Conservation (phyloP, 2,888 invertebrate species). For the Neoitamus cyanurus region DNA sequence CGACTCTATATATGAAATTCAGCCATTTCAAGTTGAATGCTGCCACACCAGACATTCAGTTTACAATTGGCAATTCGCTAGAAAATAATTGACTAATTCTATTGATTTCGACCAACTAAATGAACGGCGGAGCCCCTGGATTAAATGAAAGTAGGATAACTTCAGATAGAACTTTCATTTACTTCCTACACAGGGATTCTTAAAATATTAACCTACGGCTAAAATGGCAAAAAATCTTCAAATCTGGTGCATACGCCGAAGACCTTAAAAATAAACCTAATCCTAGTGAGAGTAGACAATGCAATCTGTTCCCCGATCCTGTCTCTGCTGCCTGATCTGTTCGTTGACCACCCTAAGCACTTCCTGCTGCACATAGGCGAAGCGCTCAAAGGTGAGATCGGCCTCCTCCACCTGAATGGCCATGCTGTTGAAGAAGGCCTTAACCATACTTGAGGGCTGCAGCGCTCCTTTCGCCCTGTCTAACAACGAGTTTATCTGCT, state of each 20-base stretch:
- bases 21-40: too few species aligned
- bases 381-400: conserved; percentile 19
- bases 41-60: too few species aligned
- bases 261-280: not conserved
- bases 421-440: conserved; percentile 30
- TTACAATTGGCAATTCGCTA: too few species aligned
- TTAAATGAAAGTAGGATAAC: too few species aligned
- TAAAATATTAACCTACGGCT: not conserved
- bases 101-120: too few species aligned
- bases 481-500: not conserved
- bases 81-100: too few species aligned
- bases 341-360: conserved; percentile 19
- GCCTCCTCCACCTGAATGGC: conserved; percentile 42
- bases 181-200: not conserved
- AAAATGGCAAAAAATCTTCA: not conserved
- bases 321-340: conserved; percentile 9
- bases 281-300: not conserved
- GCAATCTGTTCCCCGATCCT: not conserved
- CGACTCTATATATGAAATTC: too few species aligned
- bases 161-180: not conserved
- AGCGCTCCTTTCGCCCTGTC: not conserved
- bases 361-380: conserved; percentile 33
- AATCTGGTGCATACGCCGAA: not conserved
- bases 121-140: too few species aligned
- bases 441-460: conserved; percentile 47